Base-by-base conservation (phyloP, 2,797 vertebrate genomes). In the Xiphophorus birchmanni region DNA sequence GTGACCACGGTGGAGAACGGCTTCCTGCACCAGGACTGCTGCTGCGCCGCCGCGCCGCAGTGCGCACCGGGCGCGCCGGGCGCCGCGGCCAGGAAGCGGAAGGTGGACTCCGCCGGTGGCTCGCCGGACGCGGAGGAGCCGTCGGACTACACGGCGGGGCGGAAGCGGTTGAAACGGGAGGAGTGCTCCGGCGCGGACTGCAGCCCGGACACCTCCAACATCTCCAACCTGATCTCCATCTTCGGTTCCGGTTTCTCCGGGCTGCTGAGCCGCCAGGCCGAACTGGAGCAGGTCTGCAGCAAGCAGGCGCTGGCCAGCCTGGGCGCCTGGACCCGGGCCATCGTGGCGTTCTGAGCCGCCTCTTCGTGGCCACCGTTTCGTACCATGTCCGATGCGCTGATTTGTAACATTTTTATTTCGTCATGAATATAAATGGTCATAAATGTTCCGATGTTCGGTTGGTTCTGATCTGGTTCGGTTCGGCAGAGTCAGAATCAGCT, bases 1-100 rank as follows among this genome's bases (percentile, higher is more conserved):
- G 98, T 99, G 93, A 99, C 98, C 93, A 99, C 98, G 76, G 97
- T 99, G 93, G 97, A 98, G 91, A 98, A 97, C 95, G 97, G 97
- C 80, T 98, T 94, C 94, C 95, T 99, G 91, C 97, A 98, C 94
- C 97, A 97, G 95, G 98, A 99, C 96, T 98, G 97, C 96, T 97
- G 96, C 93, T 92, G 93, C n/a, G 90, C 95, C 50, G 50, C 52
- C 95, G 92, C 96, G 94, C 96, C 82, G 88, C 94, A 93, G 93
- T 92, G 94, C 93, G 65, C 65, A 12, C 89, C 95, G 90, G 94
- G 94, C 94, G 65, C 65, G 32, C 89, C 95, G 90, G 94, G 94
- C 94, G 90, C 90, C 81, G 87, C 96, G 87, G 95, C 88, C 84
- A 96, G 92, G 91, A 96, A 96, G 82, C 95, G 94, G 85, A 96